Base-by-base conservation (phyloP, 2,888 invertebrate species). In the Eristalis tenax region DNA sequence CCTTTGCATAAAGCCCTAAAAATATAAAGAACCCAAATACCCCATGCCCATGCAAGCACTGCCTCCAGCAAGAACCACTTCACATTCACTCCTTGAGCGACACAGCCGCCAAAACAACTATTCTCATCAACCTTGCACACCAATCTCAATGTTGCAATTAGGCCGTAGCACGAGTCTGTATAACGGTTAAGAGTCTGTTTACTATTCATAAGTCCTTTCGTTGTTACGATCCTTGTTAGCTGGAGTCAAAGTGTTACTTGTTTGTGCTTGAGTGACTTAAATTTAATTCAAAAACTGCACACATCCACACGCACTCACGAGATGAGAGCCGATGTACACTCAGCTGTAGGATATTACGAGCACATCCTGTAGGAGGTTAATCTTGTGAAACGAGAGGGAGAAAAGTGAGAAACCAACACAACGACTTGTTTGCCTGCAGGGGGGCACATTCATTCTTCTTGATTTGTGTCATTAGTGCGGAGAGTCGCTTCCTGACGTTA, bases 221-320 rank as follows among this genome's bases (percentile, higher is more conserved):
- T 65, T 68, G 61, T 61, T 40, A 68, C 59, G 4, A 77, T 69
- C 38, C 78, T 78, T 57, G 78, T 71, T 71, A 71, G 74, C 40
- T 40, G 50, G 15, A 40, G 50, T 13, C 11, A 78, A 32, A 71
- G 40, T 28, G 70, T 71, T 78, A 65, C 69, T 63, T 57, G 64
- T 71, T 65, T 40, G 38, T 57, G 40, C 64, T 64, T 22, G 70
- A 78, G 40, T 38, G 38, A 70, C 61, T 56, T 28, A 57, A 78
- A 77, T 77, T 77, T 43, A 77, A 70, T 70, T 64, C 78, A 50
- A 56, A 70, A 64, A 26, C 56, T n/a, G 50, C 32, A 50, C 63
- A 50, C 26, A 59, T 18, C 50, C 63, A 38, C n/a, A 4, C 18
- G n/a, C 10, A 18, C 18, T 8, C n/a, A 18, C 50, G n/a, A 8